Evolutionary conservation across 1,140 invertebrate species (phyloP), one percentile per base, ranked within the genome.

Genomic region (Hyles vespertilio): DNA sequence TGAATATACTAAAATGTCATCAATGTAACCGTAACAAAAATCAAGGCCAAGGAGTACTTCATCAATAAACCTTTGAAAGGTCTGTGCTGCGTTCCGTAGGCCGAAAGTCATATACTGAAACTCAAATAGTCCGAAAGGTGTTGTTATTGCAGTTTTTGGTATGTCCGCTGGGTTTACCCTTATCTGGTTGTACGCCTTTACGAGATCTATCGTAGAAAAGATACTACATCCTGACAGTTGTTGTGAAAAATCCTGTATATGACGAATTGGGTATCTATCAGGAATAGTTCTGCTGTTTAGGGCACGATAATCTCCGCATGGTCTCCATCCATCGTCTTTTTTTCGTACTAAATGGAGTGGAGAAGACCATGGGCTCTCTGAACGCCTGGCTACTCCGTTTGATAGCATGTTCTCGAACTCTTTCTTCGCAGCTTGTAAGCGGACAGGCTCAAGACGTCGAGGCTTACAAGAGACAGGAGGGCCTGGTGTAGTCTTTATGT

Each of bases 1-100:
- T n/a, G 75, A 83, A 49, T 74, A 84, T 3, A 91, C 64, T 1
- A 91, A 69, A 22, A 92, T 79, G 58, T 92, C 91, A 59, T 92
- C 92, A 0, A 92, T 40, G 61, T 91, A 92, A 1, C 80, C 71
- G 46, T 82, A 74, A 34, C 36, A 45, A 50, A 77, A 79, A 51
- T 79, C 70, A 4, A 81, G 56, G 0, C 68, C 76, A 3, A 58
- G 45, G 2, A 70, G 36, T 22, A 76, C 56, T 10, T 84, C 55
- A 62, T 91, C 80, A n/a, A 53, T 34, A 12, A 53, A 53, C 3
- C 51, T 61, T 32, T 56, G 65, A 10, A 59, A 57, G 2, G 66
- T 64, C 40, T 69, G 62, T 22, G 43, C 63, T 8, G 67, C 67
- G 33, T 69, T 65, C 2, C 67, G 49, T 5, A 65, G 69, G 3